A percentile compares a stretch with the other conserved stretches of the same genome.
phyloP scores from a whole-genome alignment of 1,140 invertebrate species.

The Temnothorax nylanderi region DNA sequence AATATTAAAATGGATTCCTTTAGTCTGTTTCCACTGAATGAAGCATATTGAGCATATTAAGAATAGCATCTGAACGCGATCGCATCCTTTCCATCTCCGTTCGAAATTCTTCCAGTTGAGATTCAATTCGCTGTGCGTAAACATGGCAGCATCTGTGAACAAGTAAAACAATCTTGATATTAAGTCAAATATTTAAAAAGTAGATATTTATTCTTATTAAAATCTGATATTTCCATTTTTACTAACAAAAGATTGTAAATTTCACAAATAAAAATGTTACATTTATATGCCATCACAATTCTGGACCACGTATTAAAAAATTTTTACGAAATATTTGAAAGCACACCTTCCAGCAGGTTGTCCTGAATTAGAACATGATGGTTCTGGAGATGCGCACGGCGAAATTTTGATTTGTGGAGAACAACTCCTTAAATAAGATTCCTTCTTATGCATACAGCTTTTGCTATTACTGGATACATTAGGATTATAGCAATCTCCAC shows the following conservation, averaged over 20 bases:
- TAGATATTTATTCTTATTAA: neutral
- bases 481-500: slow-evolving; percentile 76
- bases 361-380: slow-evolving; percentile 59
- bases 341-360: slow-evolving; percentile 75
- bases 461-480: slow-evolving; percentile 60
- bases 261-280: neutral
- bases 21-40: slow-evolving; percentile 73
- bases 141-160: slow-evolving; percentile 72
- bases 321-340: slow-evolving; percentile 31
- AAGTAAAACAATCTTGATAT: slow-evolving; percentile 4
- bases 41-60: slow-evolving; percentile 77
- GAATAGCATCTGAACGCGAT: slow-evolving; percentile 75
- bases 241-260: neutral
- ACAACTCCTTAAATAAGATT: slow-evolving; percentile 34
- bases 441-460: slow-evolving; percentile 46
- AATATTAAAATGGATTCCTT: slow-evolving; percentile 51
- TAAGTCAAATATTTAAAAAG: neutral
- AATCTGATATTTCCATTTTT: neutral
- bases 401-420: slow-evolving; percentile 72
- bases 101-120: slow-evolving; percentile 76
- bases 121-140: slow-evolving; percentile 74
- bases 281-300: neutral
- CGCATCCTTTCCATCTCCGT: slow-evolving; percentile 78
- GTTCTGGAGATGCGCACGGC: slow-evolving; percentile 56
- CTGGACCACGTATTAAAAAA: neutral